Conservation (phyloP, 1,140 invertebrate genomes). For the Brachionus rubens region DNA sequence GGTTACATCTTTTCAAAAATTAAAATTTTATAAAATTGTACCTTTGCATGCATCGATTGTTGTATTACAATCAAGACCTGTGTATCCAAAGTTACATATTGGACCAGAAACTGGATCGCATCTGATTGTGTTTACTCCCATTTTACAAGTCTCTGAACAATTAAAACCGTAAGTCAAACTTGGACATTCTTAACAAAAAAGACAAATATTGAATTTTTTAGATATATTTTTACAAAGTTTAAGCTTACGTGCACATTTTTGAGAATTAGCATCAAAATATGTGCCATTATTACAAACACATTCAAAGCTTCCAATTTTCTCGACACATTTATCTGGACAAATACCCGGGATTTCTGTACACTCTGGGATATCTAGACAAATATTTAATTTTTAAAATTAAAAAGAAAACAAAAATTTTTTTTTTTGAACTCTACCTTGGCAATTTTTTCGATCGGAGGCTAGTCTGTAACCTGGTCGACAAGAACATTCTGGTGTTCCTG, state of each 20-base stretch:
- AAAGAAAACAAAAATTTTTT: not conserved
- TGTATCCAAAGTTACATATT: not conserved
- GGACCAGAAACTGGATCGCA: constrained; percentile 16
- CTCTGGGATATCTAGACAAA: constrained; percentile 13
- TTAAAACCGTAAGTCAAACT: not conserved
- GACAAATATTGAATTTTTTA: too few relatives aligned
- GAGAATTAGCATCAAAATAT: not conserved
- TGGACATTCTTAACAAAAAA: not conserved
- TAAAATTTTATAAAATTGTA: not conserved
- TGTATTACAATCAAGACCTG: not conserved
- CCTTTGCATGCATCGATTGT: constrained; percentile 18
- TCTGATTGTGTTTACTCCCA: not conserved
- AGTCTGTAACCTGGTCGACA: not conserved
- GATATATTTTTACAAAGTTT: not conserved
- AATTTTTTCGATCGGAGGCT: not conserved
- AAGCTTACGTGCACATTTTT: not conserved
- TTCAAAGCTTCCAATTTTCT: not conserved
- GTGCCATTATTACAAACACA: constrained; percentile 6
- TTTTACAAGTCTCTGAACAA: not conserved
- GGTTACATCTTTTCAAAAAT: not conserved
- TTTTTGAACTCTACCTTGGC: not conserved
- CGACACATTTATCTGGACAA: not conserved
- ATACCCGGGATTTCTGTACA: not conserved
- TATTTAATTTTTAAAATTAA: not conserved
- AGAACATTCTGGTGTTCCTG: not conserved